Conservation (phyloP, 2,888 invertebrate genomes). For the Neoitamus cyanurus region DNA sequence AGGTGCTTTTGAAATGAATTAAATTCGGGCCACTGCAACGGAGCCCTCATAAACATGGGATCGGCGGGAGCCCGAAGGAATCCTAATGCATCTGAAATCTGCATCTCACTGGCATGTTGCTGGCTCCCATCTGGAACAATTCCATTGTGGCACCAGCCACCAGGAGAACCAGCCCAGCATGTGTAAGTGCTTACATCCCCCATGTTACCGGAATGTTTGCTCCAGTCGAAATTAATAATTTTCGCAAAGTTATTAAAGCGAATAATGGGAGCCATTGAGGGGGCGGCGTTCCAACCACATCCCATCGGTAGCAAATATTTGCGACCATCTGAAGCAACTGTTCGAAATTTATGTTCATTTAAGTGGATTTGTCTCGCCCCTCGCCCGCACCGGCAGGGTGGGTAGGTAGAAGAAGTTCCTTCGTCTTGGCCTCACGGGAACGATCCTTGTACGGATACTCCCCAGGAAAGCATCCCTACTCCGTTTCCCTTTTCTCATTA, state of each 20-base stretch:
- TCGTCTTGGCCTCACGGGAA: not conserved
- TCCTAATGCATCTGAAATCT: not conserved
- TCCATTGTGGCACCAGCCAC: not conserved
- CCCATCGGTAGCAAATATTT: conserved; percentile 12
- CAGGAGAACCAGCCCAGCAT: not conserved
- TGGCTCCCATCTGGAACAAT: no score
- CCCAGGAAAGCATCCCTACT: not conserved
- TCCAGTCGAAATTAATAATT: conserved; percentile 12
- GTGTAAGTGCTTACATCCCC: not conserved
- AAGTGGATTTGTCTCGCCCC: not conserved
- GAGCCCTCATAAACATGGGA: no score
- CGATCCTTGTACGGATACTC: not conserved
- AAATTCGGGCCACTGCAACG: not conserved
- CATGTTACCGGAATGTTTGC: not conserved
- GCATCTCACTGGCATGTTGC: no score
- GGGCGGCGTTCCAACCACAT: not conserved
- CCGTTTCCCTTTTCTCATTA: not conserved
- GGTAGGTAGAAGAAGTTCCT: not conserved
- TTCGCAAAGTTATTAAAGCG: conserved; percentile 18
- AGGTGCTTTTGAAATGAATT: not conserved
- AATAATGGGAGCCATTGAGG: not conserved
- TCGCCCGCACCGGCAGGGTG: not conserved
- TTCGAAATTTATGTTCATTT: not conserved
- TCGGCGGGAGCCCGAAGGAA: no score
- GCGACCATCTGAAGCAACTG: not conserved